Conservation (phyloP, 2,797 vertebrate species). For the Chaetodon trifasciatus region DNA sequence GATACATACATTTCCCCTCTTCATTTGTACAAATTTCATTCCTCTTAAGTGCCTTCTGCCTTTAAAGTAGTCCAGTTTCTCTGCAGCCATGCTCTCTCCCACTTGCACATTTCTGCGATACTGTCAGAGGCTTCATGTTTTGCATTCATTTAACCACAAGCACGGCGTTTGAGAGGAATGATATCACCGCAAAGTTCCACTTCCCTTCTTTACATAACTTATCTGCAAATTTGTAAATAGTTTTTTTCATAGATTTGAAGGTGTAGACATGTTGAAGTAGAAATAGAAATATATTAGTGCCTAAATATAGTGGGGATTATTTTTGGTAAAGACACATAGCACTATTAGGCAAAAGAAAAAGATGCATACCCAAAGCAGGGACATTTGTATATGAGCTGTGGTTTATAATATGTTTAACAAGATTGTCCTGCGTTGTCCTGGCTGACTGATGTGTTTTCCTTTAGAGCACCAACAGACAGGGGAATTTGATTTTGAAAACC, state of each 20-base stretch:
- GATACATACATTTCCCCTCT: conserved; percentile 14
- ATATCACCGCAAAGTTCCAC: conserved; percentile 61
- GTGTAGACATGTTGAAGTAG: conserved; percentile 74
- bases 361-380: conserved; percentile 40
- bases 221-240: conserved; percentile 83
- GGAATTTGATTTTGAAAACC: conserved; percentile 19
- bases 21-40: conserved; percentile 79
- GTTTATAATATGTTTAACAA: conserved; percentile 31
- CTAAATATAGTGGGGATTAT: conserved; percentile 83
- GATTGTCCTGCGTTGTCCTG: not conserved
- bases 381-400: conserved; percentile 31
- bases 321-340: conserved; percentile 80
- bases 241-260: conserved; percentile 74
- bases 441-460: not conserved
- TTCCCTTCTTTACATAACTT: conserved; percentile 63
- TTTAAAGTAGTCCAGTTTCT: conserved; percentile 42
- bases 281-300: conserved; percentile 83
- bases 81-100: conserved; percentile 8
- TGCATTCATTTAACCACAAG: conserved; percentile 42
- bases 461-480: not conserved
- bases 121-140: conserved; percentile 27
- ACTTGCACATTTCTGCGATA: not conserved
- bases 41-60: conserved; percentile 88
- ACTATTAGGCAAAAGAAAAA: conserved; percentile 67
- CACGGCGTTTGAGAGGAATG: conserved; percentile 87